Percentiles rank a stretch among this genome's conserved stretches.
Evolutionary conservation across 2,888 invertebrate genomes (phyloP).

Genomic region (Xanthia togata): DNA sequence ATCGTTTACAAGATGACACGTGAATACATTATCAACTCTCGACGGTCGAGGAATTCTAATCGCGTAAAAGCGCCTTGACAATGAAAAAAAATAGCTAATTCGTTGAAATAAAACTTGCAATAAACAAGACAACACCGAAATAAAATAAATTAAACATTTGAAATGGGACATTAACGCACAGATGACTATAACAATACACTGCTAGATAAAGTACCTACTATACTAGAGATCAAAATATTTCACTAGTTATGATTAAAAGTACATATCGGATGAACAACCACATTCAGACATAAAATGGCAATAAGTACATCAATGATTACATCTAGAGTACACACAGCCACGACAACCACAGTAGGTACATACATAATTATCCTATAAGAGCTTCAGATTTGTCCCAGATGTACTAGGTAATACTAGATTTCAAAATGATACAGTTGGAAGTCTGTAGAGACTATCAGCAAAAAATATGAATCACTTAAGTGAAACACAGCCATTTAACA

Average conservation of each 20-base stretch:
- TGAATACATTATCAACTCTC: not conserved
- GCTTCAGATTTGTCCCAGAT: constrained; percentile 6
- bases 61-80: not conserved
- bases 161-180: constrained; percentile 41
- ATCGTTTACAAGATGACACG: not conserved
- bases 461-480: constrained; percentile 30
- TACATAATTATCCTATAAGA: constrained; percentile 25
- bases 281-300: constrained; percentile 47
- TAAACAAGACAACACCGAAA: not conserved
- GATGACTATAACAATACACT: constrained; percentile 24
- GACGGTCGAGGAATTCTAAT: not conserved
- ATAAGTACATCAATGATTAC: constrained; percentile 40
- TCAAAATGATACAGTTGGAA: not conserved
- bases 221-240: constrained; percentile 63
- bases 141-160: not conserved
- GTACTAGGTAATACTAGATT: not conserved
- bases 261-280: constrained; percentile 48
- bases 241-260: constrained; percentile 54
- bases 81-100: not conserved
- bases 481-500: constrained; percentile 61
- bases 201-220: constrained; percentile 37
- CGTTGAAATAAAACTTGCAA: not conserved
- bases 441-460: not conserved
- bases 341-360: constrained; percentile 55
- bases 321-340: constrained; percentile 60